Percentiles rank a stretch among this genome's conserved stretches.
These are phyloP conservation scores for Apeira syringaria DNA, from an alignment of 2,888 invertebrate species.

Conservation along the genomic window DNA sequence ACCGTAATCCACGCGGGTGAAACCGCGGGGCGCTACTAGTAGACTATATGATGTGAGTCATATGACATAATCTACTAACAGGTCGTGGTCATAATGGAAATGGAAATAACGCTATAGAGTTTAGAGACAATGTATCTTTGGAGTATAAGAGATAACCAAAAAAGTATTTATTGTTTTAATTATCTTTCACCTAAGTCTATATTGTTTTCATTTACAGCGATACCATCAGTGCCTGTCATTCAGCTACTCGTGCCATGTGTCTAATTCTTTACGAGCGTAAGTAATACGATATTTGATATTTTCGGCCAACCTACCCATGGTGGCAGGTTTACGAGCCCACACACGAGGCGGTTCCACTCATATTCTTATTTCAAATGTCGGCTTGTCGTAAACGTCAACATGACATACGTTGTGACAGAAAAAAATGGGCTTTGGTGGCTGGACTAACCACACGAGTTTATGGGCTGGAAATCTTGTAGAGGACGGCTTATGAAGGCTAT, in stretches of 20 bases:
- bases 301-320: conserved; percentile 28
- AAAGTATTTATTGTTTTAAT: too few relatives aligned
- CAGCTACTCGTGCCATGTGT: conserved; percentile 10
- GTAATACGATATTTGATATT: conserved; percentile 32
- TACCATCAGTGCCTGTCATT: conserved; percentile 12
- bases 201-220: too few relatives aligned
- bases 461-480: neutral
- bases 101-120: too few relatives aligned
- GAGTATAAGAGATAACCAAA: too few relatives aligned
- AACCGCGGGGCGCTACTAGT: too few relatives aligned
- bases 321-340: conserved; percentile 60
- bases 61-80: too few relatives aligned
- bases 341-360: conserved; percentile 54
- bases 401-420: conserved; percentile 47
- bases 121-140: too few relatives aligned
- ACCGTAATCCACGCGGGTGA: too few relatives aligned
- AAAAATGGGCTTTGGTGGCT: conserved; percentile 8
- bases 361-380: conserved; percentile 64
- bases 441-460: conserved; percentile 5
- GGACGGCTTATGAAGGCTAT: neutral
- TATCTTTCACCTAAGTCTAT: too few relatives aligned
- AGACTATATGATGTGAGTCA: too few relatives aligned
- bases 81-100: too few relatives aligned
- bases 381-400: conserved; percentile 67
- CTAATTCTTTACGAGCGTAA: conserved; percentile 16